Evolutionary conservation across 2,113 vertebrate genomes (phyloP).

Genomic region (Rhabdornis inornatus): DNA sequence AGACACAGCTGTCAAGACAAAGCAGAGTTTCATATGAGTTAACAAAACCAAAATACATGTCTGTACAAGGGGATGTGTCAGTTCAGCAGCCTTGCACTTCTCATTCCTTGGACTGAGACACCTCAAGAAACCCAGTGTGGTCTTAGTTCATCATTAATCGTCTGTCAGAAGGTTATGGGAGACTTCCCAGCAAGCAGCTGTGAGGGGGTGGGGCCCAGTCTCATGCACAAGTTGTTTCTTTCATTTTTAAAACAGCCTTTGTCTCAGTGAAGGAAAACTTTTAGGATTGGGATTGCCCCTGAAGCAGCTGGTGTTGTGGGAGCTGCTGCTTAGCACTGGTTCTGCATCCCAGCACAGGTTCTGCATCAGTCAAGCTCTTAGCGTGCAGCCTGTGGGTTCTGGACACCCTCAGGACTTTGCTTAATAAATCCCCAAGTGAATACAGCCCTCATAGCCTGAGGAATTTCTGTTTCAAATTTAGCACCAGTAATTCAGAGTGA

Average conservation of each 20-base stretch:
- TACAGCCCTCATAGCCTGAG: not conserved
- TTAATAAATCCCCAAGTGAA: slow-evolving; percentile 13
- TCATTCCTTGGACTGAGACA: not conserved
- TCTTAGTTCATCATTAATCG: not conserved
- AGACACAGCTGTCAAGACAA: not conserved
- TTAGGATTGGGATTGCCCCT: not conserved
- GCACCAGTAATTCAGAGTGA: not conserved
- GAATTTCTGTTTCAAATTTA: not conserved
- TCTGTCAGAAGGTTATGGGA: not conserved
- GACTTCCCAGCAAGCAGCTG: not conserved
- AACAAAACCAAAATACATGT: not conserved
- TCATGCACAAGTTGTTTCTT: not conserved
- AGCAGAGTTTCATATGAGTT: not conserved
- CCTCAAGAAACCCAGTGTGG: not conserved
- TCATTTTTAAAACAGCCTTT: not conserved
- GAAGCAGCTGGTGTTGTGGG: not conserved
- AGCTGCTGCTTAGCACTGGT: not conserved
- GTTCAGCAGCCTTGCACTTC: not conserved
- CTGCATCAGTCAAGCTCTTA: not conserved
- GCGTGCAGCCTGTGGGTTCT: not conserved
- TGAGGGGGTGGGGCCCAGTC: not conserved
- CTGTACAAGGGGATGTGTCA: not conserved
- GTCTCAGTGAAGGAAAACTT: not conserved
- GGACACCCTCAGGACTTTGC: not conserved
- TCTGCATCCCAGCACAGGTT: not conserved